Evolutionary conservation across 2,113 vertebrate species (phyloP).

Genomic region (Neogale vison): DNA sequence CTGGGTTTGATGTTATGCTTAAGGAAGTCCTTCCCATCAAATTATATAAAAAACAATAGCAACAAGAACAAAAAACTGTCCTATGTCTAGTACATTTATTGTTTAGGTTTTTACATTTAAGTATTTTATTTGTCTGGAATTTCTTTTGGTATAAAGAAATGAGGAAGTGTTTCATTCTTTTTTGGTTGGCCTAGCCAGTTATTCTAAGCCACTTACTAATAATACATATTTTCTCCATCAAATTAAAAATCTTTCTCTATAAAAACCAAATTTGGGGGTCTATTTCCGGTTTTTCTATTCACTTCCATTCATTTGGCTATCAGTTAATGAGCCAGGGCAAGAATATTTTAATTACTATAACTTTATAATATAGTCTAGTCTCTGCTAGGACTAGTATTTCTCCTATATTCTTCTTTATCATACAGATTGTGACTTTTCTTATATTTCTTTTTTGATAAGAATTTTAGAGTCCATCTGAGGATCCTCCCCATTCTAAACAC

Average conservation of each 20-base stretch:
- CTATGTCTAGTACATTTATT: not conserved
- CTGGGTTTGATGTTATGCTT: not conserved
- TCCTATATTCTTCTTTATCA: not conserved
- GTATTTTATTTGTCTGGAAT: constrained; percentile 10
- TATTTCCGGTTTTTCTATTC: not conserved
- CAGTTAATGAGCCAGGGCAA: not conserved
- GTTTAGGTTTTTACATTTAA: not conserved
- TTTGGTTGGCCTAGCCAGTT: not conserved
- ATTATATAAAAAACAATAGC: not conserved
- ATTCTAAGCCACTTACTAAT: not conserved
- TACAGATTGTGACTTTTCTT: not conserved
- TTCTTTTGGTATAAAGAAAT: constrained; percentile 7
- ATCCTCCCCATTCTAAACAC: not conserved
- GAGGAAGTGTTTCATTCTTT: not conserved
- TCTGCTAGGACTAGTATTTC: not conserved
- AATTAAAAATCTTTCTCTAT: not conserved
- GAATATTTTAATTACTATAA: not conserved
- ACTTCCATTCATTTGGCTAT: not conserved
- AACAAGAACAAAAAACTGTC: not conserved
- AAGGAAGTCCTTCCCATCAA: not conserved
- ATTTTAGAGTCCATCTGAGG: not conserved
- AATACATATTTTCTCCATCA: not conserved
- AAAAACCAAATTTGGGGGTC: not conserved
- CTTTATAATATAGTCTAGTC: not conserved
- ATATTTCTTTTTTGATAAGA: not conserved